Base-by-base conservation (phyloP, 1,140 invertebrate genomes). In the Wasmannia auropunctata region DNA sequence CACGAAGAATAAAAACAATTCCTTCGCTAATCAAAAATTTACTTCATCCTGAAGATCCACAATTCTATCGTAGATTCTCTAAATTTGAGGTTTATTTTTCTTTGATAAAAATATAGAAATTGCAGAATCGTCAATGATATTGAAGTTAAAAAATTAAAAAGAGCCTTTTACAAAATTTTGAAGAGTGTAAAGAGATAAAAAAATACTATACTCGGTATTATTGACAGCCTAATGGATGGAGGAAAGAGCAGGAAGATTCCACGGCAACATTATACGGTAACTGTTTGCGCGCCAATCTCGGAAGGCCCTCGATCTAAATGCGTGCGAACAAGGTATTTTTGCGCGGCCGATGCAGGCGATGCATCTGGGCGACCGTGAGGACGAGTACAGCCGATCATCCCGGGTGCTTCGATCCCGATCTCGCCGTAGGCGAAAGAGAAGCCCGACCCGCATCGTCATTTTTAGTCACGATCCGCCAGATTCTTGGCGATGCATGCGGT, bases 401-500 rank as follows among this genome's bases (percentile, higher is more conserved):
- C 16, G 72, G 19, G n/a, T 22, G 37, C 63, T 72, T 79, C 74
- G 74, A 89, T 88, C 81, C 51, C 72, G 80, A 86, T 86, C n/a
- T 40, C 75, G 87, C 81, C 87, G 49, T 60, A 54, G 83, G 83
- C 87, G n/a, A n/a, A 10, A 86, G 65, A 86, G 40, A 76, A 62
- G 31, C 58, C 83, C 72, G 85, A 87, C 56, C 85, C 83, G 84
- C 72, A 87, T 89, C 79, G 65, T 86, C 88, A 87, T 90, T 90
- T 90, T 90, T 89, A 90, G 88, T 84, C 85, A 89, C 79, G 88
- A 90, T 90, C 77, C 11, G 37, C 37, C 37, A 19, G 87, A 76
- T 80, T n/a, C 69, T 25, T 22, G 19, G 25, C 46, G 65, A 58
- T 58, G 31, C 43, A 37, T 60, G 60, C 16, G 46, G 34, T 63